Base-by-base conservation (phyloP, 2,113 vertebrate species). In the Amblyopsis rosae region DNA sequence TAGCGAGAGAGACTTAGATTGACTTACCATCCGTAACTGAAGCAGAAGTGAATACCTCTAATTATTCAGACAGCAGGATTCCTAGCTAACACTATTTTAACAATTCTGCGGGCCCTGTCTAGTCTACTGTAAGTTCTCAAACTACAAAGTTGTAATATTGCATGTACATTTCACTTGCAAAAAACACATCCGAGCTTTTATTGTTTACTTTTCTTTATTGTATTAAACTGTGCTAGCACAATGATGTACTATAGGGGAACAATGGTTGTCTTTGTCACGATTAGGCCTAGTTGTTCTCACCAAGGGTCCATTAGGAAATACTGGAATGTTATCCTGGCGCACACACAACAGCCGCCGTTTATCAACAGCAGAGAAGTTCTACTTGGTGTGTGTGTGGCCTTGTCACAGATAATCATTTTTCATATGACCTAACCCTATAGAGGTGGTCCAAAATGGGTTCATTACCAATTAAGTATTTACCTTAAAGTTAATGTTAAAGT, bases 11-110 rank as follows among this genome's bases (percentile, higher is more conserved):
- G 54, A 56, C 8, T 17, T 7, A 3, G 74, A 80, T 69, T 71
- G 62, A 32, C 12, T 71, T 67, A 77, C 8, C 11, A 71, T 81
- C 65, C 76, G 78, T 66, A 82, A 86, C 70, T 82, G 69, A 72
- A 85, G 82, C 82, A 85, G 75, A 85, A 85, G 84, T 65, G 77
- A 82, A 79, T 3, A 50, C 79, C 73, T 61, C 79, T 68, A 66
- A 73, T 79, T 79, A 70, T 67, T 65, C 67, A 67, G 56, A 67
- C 9, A 56, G 54, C 54, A 56, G 16, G 54, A 56, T 16, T 17
- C 58, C 82, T 57, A 53, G 65, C 51, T 70, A 45, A 9, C 0
- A 3, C 59, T 3, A 13, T 72, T 72, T 75, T 59, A 59, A 76
- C 19, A 0, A 68, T 72, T 62, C 68, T 66, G 50, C 9, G 13